Evolutionary conservation across 2,797 vertebrate genomes (phyloP).

Genomic region (Buphagus erythrorhynchus): DNA sequence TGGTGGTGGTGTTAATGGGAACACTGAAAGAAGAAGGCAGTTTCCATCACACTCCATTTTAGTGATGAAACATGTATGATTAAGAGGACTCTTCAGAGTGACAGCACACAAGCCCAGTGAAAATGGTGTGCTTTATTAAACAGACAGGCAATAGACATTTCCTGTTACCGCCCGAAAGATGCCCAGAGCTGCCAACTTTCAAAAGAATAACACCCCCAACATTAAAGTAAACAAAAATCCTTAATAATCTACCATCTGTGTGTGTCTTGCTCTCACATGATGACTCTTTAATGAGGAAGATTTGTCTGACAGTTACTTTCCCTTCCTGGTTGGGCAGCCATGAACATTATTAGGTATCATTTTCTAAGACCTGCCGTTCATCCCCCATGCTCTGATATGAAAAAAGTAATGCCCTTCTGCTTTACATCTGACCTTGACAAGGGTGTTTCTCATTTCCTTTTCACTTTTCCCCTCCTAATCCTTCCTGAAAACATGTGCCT

Average conservation of each 20-base stretch:
- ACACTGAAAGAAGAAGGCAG: not conserved
- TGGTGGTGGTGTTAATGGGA: not conserved
- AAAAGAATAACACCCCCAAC: fast-evolving
- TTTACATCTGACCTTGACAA: conserved; percentile 60
- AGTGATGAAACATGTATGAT: not conserved
- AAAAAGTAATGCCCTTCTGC: conserved; percentile 27
- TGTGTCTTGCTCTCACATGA: not conserved
- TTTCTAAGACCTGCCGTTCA: not conserved
- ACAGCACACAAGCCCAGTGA: not conserved
- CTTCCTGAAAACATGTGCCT: conserved; percentile 44
- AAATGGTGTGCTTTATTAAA: not conserved
- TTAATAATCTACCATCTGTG: not conserved
- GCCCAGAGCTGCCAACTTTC: not conserved
- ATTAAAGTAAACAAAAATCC: not conserved
- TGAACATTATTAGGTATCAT: not conserved
- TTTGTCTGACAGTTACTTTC: not conserved
- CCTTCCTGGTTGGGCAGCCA: not conserved
- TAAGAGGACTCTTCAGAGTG: not conserved
- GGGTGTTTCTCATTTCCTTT: conserved; percentile 65
- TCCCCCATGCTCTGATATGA: conserved; percentile 5
- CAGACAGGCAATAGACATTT: not conserved
- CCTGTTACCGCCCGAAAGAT: conserved; percentile 3
- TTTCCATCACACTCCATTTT: not conserved
- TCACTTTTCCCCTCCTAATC: conserved; percentile 10
- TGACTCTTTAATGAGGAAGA: not conserved